Conservation (phyloP, 2,888 invertebrate species). For the Germaria angustata region DNA sequence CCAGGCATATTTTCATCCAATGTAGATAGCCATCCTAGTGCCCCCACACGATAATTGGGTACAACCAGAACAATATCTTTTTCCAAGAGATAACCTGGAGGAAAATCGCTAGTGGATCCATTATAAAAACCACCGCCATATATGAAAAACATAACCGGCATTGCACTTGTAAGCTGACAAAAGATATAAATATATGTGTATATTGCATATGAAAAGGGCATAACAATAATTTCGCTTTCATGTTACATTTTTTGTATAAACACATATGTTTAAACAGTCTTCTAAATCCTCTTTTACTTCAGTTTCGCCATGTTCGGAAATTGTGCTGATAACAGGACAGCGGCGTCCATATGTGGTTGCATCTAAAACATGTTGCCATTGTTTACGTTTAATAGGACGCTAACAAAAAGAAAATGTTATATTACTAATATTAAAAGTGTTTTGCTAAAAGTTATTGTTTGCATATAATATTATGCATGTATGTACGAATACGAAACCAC, state of each 20-base stretch:
- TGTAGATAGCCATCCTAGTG: slow-evolving; percentile 81
- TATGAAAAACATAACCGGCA: slow-evolving; percentile 80
- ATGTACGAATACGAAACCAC: no score
- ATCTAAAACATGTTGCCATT: slow-evolving; percentile 74
- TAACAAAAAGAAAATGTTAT: slow-evolving; percentile 43
- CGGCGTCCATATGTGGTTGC: slow-evolving; percentile 74
- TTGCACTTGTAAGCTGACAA: slow-evolving; percentile 71
- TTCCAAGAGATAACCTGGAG: slow-evolving; percentile 80
- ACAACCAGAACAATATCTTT: slow-evolving; percentile 81
- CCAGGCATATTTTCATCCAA: slow-evolving; percentile 81
- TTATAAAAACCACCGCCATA: slow-evolving; percentile 80
- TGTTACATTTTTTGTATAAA: slow-evolving; percentile 78
- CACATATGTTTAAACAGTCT: slow-evolving; percentile 78
- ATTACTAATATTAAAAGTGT: no score
- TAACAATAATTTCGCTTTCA: background rate
- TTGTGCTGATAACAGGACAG: slow-evolving; percentile 75
- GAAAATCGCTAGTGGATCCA: slow-evolving; percentile 77
- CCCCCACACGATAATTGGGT: slow-evolving; percentile 81
- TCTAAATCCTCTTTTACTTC: slow-evolving; percentile 73
- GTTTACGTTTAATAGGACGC: slow-evolving; percentile 74
- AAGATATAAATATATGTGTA: background rate
- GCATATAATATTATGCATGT: no score
- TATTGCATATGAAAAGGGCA: background rate
- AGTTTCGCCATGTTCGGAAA: slow-evolving; percentile 65
- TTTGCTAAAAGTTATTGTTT: no score